Evolutionary conservation across 2,888 invertebrate species (phyloP).

Genomic region (Agrilus mali): DNA sequence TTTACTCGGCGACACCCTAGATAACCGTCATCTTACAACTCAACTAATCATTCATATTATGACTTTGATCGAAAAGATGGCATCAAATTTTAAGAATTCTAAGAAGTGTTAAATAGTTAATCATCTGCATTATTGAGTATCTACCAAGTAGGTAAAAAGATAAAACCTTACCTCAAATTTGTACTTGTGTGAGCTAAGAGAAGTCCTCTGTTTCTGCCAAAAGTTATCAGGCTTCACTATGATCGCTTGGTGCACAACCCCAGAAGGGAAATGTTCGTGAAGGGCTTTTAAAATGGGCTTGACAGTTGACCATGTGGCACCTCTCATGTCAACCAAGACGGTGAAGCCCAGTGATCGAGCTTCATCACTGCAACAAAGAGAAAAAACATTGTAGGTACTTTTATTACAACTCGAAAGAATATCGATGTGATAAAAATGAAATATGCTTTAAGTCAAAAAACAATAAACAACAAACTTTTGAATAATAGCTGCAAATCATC

Average conservation of each 20-base stretch:
- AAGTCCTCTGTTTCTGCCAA: conserved; percentile 98
- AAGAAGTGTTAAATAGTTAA: too few relatives aligned
- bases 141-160: too few relatives aligned
- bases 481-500: background rate
- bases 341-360: conserved; percentile 83
- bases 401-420: too few relatives aligned
- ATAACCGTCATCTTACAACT: too few relatives aligned
- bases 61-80: too few relatives aligned
- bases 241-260: conserved; percentile 82
- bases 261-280: conserved; percentile 90
- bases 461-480: background rate
- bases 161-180: conserved; percentile 78
- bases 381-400: conserved; percentile 9
- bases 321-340: conserved; percentile 95
- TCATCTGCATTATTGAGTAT: too few relatives aligned
- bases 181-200: conserved; percentile 94
- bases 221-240: conserved; percentile 99
- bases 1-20: too few relatives aligned
- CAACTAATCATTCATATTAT: too few relatives aligned
- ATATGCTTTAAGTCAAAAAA: background rate
- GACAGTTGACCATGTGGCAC: conserved; percentile 89
- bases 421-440: background rate
- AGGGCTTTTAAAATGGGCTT: conserved; percentile 95
- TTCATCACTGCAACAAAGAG: conserved; percentile 59
- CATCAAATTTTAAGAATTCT: too few relatives aligned